Conservation (phyloP, 2,888 invertebrate species). For the Sarcophaga variegata region DNA sequence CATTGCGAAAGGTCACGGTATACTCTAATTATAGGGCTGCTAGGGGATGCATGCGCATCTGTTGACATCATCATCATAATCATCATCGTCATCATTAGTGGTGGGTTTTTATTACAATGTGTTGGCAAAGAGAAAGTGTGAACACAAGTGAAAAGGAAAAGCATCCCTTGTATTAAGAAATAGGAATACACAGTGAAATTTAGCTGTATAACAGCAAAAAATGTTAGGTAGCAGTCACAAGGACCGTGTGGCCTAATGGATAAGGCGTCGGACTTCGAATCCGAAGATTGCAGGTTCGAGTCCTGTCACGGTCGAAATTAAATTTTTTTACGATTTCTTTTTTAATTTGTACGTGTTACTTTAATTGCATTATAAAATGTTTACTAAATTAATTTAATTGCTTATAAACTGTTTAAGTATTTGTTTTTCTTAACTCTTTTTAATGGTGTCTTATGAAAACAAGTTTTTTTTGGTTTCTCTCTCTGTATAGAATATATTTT, state of each 20-base stretch:
- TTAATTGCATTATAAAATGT: neutral
- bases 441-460: neutral
- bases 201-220: neutral
- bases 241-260: conserved; percentile 83
- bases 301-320: conserved; percentile 81
- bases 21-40: neutral
- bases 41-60: conserved; percentile 32
- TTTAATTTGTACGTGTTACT: neutral
- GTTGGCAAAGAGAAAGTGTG: neutral
- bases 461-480: neutral
- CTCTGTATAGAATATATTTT: neutral
- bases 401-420: neutral
- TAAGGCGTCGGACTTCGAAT: conserved; percentile 83
- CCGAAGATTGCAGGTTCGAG: conserved; percentile 83
- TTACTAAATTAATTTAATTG: neutral
- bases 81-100: conserved; percentile 10
- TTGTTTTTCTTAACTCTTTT: no score
- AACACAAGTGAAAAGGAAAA: neutral
- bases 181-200: neutral
- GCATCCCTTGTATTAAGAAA: conserved; percentile 46
- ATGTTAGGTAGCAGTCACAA: neutral
- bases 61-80: neutral
- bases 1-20: neutral
- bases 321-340: conserved; percentile 45
- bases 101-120: conserved; percentile 41